These are phyloP conservation scores for Calosoma granatense DNA, from an alignment of 1,140 invertebrate species.

Conservation along the genomic window DNA sequence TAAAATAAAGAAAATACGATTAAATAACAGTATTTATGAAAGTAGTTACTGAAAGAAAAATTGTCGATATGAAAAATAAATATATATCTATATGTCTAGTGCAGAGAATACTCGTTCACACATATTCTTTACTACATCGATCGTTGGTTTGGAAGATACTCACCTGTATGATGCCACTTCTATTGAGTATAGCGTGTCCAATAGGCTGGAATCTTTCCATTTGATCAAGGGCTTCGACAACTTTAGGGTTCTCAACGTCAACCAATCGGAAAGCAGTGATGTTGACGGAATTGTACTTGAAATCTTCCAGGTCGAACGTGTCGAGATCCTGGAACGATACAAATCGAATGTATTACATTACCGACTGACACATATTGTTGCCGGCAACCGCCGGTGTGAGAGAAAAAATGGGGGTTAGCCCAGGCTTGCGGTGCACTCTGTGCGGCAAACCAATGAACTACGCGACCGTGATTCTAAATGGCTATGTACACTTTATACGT, in stretches of 20 bases:
- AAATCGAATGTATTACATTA: constrained; percentile 7
- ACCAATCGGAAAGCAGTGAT: constrained; percentile 85
- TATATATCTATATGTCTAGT: too few species aligned
- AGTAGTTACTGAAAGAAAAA: too few species aligned
- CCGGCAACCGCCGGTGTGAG: neutral
- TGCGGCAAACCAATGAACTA: too few species aligned
- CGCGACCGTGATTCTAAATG: too few species aligned
- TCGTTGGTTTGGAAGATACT: too few species aligned
- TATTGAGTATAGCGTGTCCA: constrained; percentile 67
- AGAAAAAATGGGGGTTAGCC: neutral
- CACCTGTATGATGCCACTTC: constrained; percentile 61
- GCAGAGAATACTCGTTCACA: too few species aligned
- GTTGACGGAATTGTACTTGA: constrained; percentile 89
- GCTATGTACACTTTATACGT: too few species aligned
- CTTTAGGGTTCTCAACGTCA: constrained; percentile 64
- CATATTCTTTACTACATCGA: too few species aligned
- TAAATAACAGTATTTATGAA: too few species aligned
- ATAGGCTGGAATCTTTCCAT: constrained; percentile 85
- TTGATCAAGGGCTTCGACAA: constrained; percentile 64
- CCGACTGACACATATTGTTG: constrained; percentile 13
- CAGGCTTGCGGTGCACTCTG: neutral
- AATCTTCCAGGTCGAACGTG: constrained; percentile 84
- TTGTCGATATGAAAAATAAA: too few species aligned
- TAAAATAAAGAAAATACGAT: too few species aligned
- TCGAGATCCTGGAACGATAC: constrained; percentile 64